These are phyloP conservation scores for Sebastes jordani DNA, from an alignment of 2,797 vertebrate genomes.

Conservation along the genomic window DNA sequence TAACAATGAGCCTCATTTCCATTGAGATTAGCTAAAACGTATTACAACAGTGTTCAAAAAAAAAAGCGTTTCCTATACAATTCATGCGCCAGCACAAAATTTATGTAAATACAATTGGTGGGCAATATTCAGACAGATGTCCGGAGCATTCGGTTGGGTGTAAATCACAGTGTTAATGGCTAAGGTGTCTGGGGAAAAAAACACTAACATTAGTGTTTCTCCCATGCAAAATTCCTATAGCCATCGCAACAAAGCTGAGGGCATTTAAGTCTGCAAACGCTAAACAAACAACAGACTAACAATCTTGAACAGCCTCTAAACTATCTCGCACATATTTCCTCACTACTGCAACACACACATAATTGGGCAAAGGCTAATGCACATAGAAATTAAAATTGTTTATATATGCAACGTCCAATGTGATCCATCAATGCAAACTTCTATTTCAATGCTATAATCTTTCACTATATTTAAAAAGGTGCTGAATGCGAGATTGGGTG, in stretches of 20 bases:
- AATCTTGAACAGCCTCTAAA: not conserved
- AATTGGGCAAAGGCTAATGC: not conserved
- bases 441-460: not conserved
- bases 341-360: not conserved
- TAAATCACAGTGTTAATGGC: conserved; percentile 60
- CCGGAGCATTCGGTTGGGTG: conserved; percentile 49
- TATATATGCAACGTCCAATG: not conserved
- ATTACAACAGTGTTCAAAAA: conserved; percentile 66
- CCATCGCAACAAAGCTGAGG: not conserved
- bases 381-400: not conserved
- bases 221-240: conserved; percentile 4
- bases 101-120: conserved; percentile 60
- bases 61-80: conserved; percentile 55
- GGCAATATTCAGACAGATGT: conserved; percentile 66
- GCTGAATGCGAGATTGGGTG: too few species aligned
- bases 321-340: not conserved
- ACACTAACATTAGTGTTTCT: conserved; percentile 35
- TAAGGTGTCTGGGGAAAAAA: conserved; percentile 25
- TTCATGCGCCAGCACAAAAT: conserved; percentile 57
- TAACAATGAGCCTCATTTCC: conserved; percentile 79
- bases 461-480: not conserved
- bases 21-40: conserved; percentile 76
- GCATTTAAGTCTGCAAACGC: not conserved
- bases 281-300: not conserved
- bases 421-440: not conserved